Percentiles rank a stretch among this genome's conserved stretches.
These are phyloP conservation scores for Congeria kusceri DNA, from an alignment of 2,888 invertebrate genomes.

Conservation along the genomic window DNA sequence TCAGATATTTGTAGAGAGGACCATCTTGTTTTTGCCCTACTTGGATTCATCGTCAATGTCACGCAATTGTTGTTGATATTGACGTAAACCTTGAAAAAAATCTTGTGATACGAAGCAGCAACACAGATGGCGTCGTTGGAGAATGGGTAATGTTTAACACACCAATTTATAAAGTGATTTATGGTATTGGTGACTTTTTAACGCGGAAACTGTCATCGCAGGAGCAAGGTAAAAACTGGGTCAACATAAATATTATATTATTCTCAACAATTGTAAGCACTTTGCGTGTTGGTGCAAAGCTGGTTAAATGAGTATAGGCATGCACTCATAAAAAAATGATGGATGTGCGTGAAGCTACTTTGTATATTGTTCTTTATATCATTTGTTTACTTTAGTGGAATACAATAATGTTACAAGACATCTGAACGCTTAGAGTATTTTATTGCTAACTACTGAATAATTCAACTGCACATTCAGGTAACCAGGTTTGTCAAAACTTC, in stretches of 20 bases:
- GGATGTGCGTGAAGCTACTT: too few species aligned
- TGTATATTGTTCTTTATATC: too few species aligned
- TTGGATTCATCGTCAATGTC: neutral
- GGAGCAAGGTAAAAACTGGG: neutral
- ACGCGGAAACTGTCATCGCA: neutral
- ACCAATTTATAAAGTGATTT: conserved; percentile 1
- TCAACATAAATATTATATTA: neutral
- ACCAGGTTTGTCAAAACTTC: too few species aligned
- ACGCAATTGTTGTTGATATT: neutral
- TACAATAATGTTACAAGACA: too few species aligned
- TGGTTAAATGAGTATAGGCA: neutral
- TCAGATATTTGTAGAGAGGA: neutral
- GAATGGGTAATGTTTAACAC: neutral
- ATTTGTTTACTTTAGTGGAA: too few species aligned
- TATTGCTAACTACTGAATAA: too few species aligned
- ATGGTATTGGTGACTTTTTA: neutral
- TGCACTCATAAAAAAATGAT: too few species aligned
- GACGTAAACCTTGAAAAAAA: neutral
- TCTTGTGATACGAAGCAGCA: neutral
- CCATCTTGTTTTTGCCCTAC: neutral
- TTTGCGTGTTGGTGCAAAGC: neutral
- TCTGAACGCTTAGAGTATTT: too few species aligned
- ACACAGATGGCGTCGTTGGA: neutral
- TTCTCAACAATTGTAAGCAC: neutral
- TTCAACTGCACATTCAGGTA: too few species aligned